Evolutionary conservation across 2,113 vertebrate genomes (phyloP).

Genomic region (Pterocles burchelli): DNA sequence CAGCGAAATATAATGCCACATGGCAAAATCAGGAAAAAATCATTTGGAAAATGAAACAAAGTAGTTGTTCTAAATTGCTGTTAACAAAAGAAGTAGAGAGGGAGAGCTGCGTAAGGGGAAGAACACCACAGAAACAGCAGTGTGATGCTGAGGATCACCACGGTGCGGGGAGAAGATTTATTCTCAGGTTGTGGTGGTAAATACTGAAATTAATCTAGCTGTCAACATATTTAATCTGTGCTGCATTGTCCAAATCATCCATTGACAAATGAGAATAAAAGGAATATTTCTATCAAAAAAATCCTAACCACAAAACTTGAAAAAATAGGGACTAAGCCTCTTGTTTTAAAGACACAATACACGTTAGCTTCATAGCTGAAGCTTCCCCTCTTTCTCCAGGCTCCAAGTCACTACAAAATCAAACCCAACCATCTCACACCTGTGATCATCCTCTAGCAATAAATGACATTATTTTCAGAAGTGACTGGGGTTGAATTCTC

Average conservation of each 20-base stretch:
- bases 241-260: not conserved
- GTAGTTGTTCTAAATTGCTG: not conserved
- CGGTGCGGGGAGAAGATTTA: rapidly evolving
- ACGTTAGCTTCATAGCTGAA: not conserved
- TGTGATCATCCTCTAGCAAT: not conserved
- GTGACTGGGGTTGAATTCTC: not conserved
- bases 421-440: not conserved
- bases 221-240: not conserved
- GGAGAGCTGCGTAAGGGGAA: not conserved
- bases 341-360: not conserved
- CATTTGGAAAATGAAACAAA: not conserved
- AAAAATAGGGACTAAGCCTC: not conserved
- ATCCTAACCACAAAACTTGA: not conserved
- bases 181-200: not conserved
- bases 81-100: not conserved
- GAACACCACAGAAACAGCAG: not conserved
- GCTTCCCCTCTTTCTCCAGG: not conserved
- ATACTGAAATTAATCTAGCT: not conserved
- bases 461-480: not conserved
- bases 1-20: not conserved
- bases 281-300: not conserved
- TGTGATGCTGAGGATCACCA: not conserved
- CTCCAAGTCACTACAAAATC: not conserved
- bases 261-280: not conserved
- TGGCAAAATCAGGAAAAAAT: not conserved